These are phyloP conservation scores for Ruditapes philippinarum DNA, from an alignment of 1,140 invertebrate species.

Conservation along the genomic window DNA sequence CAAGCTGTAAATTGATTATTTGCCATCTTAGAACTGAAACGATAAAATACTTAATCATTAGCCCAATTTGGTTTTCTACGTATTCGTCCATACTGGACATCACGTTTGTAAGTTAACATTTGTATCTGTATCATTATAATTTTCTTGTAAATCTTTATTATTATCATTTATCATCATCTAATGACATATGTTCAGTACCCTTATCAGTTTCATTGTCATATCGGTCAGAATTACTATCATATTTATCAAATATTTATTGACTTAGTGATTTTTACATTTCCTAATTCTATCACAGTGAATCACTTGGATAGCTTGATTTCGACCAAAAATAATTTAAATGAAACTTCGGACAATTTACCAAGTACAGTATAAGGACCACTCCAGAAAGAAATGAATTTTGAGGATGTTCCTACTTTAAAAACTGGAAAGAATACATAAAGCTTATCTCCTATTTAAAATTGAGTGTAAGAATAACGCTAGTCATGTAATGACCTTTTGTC, in stretches of 20 bases:
- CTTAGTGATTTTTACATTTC: not conserved
- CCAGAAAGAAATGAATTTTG: conserved; percentile 54
- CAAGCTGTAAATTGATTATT: not conserved
- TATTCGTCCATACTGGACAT: not conserved
- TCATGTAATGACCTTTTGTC: conserved; percentile 63
- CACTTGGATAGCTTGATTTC: not conserved
- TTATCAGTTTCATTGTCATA: too few species aligned
- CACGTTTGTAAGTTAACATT: not conserved
- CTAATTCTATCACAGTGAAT: conserved; percentile 15
- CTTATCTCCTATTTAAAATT: conserved; percentile 21
- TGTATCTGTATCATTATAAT: not conserved
- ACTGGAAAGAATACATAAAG: conserved; percentile 35
- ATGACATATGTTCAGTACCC: too few species aligned
- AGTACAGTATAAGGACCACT: conserved; percentile 14
- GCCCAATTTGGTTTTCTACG: not conserved
- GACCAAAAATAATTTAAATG: conserved; percentile 35
- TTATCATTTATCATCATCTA: not conserved
- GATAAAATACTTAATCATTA: not conserved
- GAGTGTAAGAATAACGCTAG: conserved; percentile 20
- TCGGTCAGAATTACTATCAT: too few species aligned
- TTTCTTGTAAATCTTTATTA: too few species aligned
- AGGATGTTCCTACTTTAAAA: not conserved
- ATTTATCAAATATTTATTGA: too few species aligned
- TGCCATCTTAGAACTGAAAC: not conserved
- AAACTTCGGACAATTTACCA: not conserved